Evolutionary conservation across 2,113 vertebrate genomes (phyloP).

Genomic region (Pyxicephalus adspersus): DNA sequence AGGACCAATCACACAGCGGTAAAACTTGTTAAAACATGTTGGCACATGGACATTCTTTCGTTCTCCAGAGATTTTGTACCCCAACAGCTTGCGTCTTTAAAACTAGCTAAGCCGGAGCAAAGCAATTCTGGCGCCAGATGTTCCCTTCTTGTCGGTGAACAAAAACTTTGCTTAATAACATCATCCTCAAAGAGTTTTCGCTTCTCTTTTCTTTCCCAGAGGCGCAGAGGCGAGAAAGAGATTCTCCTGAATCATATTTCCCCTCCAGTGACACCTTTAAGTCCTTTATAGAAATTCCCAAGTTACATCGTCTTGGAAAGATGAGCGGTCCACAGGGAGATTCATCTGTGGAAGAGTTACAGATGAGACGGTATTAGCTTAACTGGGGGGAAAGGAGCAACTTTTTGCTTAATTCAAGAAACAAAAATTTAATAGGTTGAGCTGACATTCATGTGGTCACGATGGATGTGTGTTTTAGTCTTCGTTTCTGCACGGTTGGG

Average conservation of each 20-base stretch:
- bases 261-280: conserved; percentile 37
- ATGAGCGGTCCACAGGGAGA: background rate
- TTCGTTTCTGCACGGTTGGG: background rate
- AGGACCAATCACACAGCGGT: no score
- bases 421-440: background rate
- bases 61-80: no score
- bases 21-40: no score
- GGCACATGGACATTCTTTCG: no score
- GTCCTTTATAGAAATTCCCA: conserved; percentile 3
- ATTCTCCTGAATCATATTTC: conserved; percentile 31
- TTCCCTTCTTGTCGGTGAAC: background rate
- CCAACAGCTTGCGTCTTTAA: no score
- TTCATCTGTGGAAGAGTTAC: background rate
- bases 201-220: background rate
- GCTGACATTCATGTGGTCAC: background rate
- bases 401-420: background rate
- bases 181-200: background rate
- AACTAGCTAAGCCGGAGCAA: no score
- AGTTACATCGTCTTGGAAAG: background rate
- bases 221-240: background rate
- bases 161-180: background rate
- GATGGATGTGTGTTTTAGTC: background rate
- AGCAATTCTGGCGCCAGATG: background rate
- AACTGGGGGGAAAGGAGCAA: background rate
- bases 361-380: background rate